Conservation (phyloP, 2,113 vertebrate genomes). For the Chelonoidis abingdonii region DNA sequence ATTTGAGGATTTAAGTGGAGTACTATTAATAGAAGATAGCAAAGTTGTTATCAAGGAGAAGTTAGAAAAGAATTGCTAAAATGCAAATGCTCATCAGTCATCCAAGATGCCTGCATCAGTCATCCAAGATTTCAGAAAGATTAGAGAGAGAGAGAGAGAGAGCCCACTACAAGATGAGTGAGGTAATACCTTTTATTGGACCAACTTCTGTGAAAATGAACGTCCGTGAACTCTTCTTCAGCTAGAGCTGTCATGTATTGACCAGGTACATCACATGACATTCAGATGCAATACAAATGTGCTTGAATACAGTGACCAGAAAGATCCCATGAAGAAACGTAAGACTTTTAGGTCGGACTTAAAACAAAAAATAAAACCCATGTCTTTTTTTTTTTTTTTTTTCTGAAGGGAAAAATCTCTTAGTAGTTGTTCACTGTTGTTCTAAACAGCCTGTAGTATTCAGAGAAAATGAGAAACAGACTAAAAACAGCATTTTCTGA, state of each 20-base stretch:
- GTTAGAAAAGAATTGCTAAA: not conserved
- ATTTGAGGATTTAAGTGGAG: not conserved
- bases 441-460: not conserved
- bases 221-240: no score
- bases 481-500: no score
- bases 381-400: accelerated
- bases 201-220: not conserved
- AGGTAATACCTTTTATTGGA: not conserved
- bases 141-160: not conserved
- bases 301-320: not conserved
- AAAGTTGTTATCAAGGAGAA: not conserved
- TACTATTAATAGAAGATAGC: not conserved
- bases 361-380: not conserved
- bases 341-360: not conserved
- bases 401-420: not conserved
- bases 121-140: not conserved
- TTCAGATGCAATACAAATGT: not conserved
- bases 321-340: not conserved
- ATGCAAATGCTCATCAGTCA: not conserved
- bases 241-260: not conserved
- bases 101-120: not conserved
- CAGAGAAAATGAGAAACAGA: not conserved
- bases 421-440: not conserved
- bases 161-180: not conserved
- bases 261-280: not conserved